phyloP scores from a whole-genome alignment of 37 sponge, comb jelly and placozoan genomes.

The Hexactinellida sp. region DNA sequence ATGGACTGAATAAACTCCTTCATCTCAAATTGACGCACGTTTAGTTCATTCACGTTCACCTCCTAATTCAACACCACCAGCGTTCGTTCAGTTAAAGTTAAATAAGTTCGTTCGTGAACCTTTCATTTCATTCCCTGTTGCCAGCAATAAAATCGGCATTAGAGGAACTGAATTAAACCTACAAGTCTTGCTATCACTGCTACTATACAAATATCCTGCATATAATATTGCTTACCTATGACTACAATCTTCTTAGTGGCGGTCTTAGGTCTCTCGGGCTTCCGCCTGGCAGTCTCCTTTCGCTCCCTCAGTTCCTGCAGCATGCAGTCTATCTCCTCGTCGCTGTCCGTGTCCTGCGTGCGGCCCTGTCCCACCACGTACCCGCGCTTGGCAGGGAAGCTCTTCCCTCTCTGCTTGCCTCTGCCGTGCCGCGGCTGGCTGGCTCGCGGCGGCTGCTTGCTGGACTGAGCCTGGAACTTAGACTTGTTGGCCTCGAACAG shows the following conservation, averaged over 20 bases:
- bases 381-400: background rate
- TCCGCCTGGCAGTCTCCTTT: background rate
- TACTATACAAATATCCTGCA: too few relatives aligned
- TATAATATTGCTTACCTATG: background rate
- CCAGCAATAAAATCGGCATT: too few relatives aligned
- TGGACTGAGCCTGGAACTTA: background rate
- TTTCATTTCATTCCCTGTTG: too few relatives aligned
- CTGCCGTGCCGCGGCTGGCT: background rate
- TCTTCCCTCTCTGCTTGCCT: background rate
- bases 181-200: too few relatives aligned
- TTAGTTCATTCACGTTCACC: too few relatives aligned
- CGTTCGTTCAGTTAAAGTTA: too few relatives aligned
- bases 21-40: too few relatives aligned
- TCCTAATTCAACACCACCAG: too few relatives aligned
- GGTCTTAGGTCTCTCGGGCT: background rate
- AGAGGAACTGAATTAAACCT: too few relatives aligned
- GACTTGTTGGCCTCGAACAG: background rate
- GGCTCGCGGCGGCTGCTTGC: background rate
- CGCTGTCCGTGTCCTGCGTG: background rate
- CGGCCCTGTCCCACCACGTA: background rate
- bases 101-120: too few relatives aligned
- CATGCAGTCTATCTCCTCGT: constrained; percentile 1
- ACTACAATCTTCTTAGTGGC: background rate
- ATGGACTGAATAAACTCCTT: too few relatives aligned
- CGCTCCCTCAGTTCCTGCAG: background rate